Evolutionary conservation across 1,140 invertebrate species (phyloP).

Genomic region (Cecropterus lyciades): DNA sequence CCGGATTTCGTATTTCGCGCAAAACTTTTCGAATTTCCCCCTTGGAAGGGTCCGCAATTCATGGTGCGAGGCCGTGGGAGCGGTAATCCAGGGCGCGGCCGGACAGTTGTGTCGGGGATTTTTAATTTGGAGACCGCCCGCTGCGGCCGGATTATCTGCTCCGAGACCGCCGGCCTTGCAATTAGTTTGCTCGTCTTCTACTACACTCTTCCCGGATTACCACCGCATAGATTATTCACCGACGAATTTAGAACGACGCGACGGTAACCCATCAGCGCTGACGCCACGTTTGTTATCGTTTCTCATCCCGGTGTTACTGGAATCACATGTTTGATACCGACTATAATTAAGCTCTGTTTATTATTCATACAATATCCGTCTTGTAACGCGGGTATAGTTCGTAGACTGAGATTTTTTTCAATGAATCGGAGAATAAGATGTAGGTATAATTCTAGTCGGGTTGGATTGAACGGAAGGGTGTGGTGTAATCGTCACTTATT

Average conservation of each 20-base stretch:
- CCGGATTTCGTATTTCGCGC: constrained; percentile 65
- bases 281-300: constrained; percentile 10
- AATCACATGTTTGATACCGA: constrained; percentile 4
- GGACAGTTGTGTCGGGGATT: constrained; percentile 71
- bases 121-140: constrained; percentile 78
- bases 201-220: constrained; percentile 49
- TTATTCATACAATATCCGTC: constrained; percentile 7
- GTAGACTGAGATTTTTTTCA: not conserved
- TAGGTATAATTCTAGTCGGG: not conserved
- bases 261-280: not conserved
- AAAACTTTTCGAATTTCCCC: constrained; percentile 65
- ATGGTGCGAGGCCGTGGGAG: constrained; percentile 52
- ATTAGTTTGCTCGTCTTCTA: constrained; percentile 65
- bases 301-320: constrained; percentile 11
- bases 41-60: constrained; percentile 39
- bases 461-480: constrained; percentile 15
- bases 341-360: constrained; percentile 17
- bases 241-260: constrained; percentile 39
- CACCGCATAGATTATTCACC: constrained; percentile 46
- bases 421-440: too few species aligned
- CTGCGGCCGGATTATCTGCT: constrained; percentile 77
- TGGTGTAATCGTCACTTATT: constrained; percentile 23
- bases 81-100: constrained; percentile 67
- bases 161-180: constrained; percentile 51
- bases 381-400: not conserved